Conservation (phyloP, 1,140 invertebrate genomes). For the Cydia pomonella region DNA sequence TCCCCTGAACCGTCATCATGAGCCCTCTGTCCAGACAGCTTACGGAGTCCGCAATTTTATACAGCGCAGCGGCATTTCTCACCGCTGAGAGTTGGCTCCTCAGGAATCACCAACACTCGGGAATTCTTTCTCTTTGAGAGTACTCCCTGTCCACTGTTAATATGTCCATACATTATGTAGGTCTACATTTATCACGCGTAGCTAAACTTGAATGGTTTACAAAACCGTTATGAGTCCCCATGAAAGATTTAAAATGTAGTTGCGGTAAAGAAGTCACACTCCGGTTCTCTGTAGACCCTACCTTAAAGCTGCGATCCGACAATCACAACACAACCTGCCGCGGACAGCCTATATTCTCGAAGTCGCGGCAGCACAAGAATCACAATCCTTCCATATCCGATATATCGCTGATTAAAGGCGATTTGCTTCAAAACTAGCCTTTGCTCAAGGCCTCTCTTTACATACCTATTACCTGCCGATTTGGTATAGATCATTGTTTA, state of each 20-base stretch:
- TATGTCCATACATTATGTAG: too few relatives aligned
- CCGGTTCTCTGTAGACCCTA: conserved; percentile 40
- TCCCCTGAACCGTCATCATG: too few relatives aligned
- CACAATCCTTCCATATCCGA: conserved; percentile 47
- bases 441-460: conserved; percentile 16
- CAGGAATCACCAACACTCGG: too few relatives aligned
- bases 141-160: too few relatives aligned
- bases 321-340: conserved; percentile 52
- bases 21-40: too few relatives aligned
- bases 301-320: conserved; percentile 58
- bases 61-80: too few relatives aligned
- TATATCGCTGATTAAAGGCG: conserved; percentile 39
- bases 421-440: conserved; percentile 24
- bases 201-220: neutral
- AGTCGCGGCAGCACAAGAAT: conserved; percentile 44
- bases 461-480: neutral
- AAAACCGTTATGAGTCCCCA: neutral
- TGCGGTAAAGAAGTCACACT: neutral
- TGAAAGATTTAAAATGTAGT: too few relatives aligned
- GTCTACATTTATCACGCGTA: too few relatives aligned
- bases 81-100: too few relatives aligned
- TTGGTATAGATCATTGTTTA: neutral
- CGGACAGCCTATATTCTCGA: conserved; percentile 47
- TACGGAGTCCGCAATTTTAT: too few relatives aligned
- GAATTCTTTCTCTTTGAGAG: too few relatives aligned